Conservation (phyloP, 2,888 invertebrate genomes). For the Biston stratarius region DNA sequence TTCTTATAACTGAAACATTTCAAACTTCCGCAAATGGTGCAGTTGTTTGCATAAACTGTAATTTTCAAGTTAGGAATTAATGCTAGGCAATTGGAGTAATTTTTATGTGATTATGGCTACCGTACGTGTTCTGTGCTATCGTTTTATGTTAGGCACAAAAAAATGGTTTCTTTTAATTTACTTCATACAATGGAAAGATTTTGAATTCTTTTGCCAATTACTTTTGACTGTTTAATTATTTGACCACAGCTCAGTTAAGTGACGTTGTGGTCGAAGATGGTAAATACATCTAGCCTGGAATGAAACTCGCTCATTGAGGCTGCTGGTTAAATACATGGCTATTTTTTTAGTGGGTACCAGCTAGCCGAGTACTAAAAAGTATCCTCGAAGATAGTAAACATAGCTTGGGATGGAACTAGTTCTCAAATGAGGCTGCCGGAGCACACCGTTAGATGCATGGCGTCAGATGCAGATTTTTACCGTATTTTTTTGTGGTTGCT, state of each 20-base stretch:
- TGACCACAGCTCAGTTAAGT: too few relatives aligned
- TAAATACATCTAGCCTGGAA: too few relatives aligned
- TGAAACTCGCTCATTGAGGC: too few relatives aligned
- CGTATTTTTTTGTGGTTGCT: too few relatives aligned
- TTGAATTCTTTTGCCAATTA: not conserved
- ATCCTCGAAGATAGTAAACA: too few relatives aligned
- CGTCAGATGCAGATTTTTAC: too few relatives aligned
- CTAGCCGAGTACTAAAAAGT: too few relatives aligned
- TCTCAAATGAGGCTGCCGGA: too few relatives aligned
- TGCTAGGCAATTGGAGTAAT: slow-evolving; percentile 19
- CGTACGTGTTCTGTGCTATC: slow-evolving; percentile 8
- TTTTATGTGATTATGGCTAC: slow-evolving; percentile 24
- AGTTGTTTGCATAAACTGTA: slow-evolving; percentile 34
- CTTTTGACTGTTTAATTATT: slow-evolving; percentile 6
- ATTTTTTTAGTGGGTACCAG: too few relatives aligned
- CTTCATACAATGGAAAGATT: not conserved
- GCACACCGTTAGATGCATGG: too few relatives aligned
- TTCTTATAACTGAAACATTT: slow-evolving; percentile 45
- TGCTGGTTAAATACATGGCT: too few relatives aligned
- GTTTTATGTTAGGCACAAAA: slow-evolving; percentile 10
- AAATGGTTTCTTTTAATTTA: slow-evolving; percentile 16
- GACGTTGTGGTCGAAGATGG: not conserved
- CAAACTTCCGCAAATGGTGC: slow-evolving; percentile 32
- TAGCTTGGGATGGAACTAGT: too few relatives aligned
- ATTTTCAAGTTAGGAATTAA: slow-evolving; percentile 19